These are phyloP conservation scores for Therioaphis trifolii DNA, from an alignment of 2,888 invertebrate species.

Conservation along the genomic window DNA sequence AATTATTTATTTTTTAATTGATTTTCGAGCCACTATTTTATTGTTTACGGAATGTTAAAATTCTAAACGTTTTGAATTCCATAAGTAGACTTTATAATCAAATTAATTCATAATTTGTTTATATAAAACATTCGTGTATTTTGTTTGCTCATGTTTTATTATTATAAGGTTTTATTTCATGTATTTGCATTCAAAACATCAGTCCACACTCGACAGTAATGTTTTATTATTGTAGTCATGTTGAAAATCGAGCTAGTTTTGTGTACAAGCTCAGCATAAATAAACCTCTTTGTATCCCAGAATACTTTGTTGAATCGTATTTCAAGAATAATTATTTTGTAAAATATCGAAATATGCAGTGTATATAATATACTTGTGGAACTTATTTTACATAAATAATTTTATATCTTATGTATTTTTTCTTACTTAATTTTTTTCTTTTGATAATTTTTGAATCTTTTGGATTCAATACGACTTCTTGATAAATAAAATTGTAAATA, in stretches of 20 bases:
- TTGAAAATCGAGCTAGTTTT: conserved; percentile 2
- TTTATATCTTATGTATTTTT: too few relatives aligned
- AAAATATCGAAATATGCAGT: too few relatives aligned
- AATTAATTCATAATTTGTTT: too few relatives aligned
- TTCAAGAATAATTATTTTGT: neutral
- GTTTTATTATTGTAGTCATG: neutral
- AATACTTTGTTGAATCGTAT: neutral
- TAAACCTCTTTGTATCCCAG: neutral
- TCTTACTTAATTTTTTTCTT: neutral
- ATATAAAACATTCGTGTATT: neutral
- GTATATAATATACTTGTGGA: too few relatives aligned
- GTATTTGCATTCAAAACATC: conserved; percentile 11
- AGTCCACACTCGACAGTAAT: neutral
- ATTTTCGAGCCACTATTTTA: neutral
- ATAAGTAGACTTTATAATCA: neutral
- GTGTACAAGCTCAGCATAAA: neutral
- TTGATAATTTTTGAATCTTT: neutral
- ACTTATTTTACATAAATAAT: neutral
- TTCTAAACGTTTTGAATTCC: neutral
- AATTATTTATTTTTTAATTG: neutral
- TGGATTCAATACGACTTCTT: neutral
- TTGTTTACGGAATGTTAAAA: neutral
- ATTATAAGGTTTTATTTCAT: neutral
- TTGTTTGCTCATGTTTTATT: neutral
- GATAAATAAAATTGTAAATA: neutral